Base-by-base conservation (phyloP, 1,140 invertebrate species). In the Amphibalanus amphitrite region DNA sequence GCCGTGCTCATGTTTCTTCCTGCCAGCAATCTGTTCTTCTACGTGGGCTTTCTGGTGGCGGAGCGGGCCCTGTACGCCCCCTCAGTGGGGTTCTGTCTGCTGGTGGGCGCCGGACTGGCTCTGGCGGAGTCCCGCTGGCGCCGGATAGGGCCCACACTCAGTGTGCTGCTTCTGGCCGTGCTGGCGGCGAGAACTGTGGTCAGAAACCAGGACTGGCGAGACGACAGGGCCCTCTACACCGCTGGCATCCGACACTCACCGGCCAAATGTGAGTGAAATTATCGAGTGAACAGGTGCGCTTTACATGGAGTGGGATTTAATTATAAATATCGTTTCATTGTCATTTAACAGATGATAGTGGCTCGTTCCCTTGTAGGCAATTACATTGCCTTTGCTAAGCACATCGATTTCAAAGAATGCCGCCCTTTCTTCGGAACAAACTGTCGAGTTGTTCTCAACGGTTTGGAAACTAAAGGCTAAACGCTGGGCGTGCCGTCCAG, bases 51-150 rank as follows among this genome's bases (percentile, higher is more conserved):
- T 79, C 91, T 94, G 1, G 86, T 94, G 0, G 92, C 92, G 13
- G 92, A 95, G 79, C 83, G 92, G 77, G 87, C 94, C n/a, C 84
- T 95, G 0, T 95, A 94, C 79, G 89, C 92, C 76, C 91, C 92
- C 28, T 96, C 92, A 80, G 90, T 97, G 74, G 95, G 95, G 33
- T 94, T 90, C 80, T 97, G 93, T 81, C 84, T 97, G 74, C 82
- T 96, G 65, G 81, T 93, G 25, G 91, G 89, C 28, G 82, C 91
- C 47, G 90, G 89, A 1, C 26, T 67, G n/a, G 20, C 65, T n/a
- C 47, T 59, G 47, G 13, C 23, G 47, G 47, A 59, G 47, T 8
- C 47, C 13, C 47, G 47, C 17, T 59, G 47, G 47, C 47, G 47
- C 47, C 47, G 47, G 47, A 13, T 59, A 20, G 47, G 47, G 13